Percentiles rank a stretch among this genome's conserved stretches.
phyloP scores from a whole-genome alignment of 2,113 vertebrate genomes.

The Crypturellus undulatus region DNA sequence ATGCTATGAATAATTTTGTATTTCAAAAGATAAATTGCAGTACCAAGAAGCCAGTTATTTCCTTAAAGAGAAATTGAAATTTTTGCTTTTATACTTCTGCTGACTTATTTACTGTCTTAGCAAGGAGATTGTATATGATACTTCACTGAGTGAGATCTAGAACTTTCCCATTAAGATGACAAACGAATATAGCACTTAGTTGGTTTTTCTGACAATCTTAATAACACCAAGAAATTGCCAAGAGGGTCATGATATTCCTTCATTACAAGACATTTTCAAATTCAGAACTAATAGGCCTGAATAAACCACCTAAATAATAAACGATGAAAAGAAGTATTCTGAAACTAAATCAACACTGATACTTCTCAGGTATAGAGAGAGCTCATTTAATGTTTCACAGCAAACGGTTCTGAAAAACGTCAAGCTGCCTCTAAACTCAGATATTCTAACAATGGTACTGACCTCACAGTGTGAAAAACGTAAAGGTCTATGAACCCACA shows the following conservation, averaged over 20 bases:
- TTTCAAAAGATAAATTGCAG: conserved; percentile 33
- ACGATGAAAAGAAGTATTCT: background rate
- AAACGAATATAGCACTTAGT: background rate
- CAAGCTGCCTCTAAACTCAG: background rate
- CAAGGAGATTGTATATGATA: background rate
- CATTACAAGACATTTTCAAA: background rate
- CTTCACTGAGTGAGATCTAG: background rate
- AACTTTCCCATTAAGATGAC: background rate
- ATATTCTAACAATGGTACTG: background rate
- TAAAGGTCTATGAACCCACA: background rate
- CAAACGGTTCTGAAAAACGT: background rate
- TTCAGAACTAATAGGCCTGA: background rate
- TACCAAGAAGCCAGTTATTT: background rate
- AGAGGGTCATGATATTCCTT: background rate
- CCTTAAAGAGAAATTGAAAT: conserved; percentile 8
- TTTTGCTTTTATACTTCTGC: background rate
- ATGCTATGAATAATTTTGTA: background rate
- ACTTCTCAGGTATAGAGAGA: background rate
- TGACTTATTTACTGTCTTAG: background rate
- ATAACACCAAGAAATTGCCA: conserved; percentile 1
- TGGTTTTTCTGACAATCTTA: conserved; percentile 2
- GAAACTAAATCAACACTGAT: background rate
- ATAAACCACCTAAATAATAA: conserved; percentile 7
- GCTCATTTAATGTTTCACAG: conserved; percentile 5
- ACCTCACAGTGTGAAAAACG: background rate